phyloP scores from a whole-genome alignment of 2,113 vertebrate species.

The Spea bombifrons region DNA sequence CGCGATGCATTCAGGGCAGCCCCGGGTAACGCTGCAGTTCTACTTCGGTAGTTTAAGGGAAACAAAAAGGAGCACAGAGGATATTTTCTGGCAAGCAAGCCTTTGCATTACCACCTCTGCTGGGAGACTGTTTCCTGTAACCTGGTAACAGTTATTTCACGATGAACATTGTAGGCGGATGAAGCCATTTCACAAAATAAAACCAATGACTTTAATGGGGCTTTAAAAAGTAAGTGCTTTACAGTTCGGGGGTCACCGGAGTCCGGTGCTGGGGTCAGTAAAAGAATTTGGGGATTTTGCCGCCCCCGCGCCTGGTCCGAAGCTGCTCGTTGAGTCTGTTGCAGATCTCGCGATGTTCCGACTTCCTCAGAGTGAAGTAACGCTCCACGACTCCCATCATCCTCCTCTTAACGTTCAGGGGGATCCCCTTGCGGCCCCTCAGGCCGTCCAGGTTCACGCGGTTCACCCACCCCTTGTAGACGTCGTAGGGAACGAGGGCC shows the following conservation, averaged over 20 bases:
- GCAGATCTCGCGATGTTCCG: constrained; percentile 32
- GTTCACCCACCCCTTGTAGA: constrained; percentile 42
- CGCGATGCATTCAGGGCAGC: too few species aligned
- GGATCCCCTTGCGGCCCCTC: constrained; percentile 27
- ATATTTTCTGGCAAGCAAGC: too few species aligned
- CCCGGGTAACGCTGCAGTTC: too few species aligned
- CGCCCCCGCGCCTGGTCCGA: constrained; percentile 25
- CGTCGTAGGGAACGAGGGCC: constrained; percentile 31
- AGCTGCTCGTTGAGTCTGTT: constrained; percentile 40
- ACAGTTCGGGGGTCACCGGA: not conserved
- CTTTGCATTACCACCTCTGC: too few species aligned
- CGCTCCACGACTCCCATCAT: constrained; percentile 33
- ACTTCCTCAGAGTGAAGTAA: constrained; percentile 26
- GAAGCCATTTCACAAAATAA: too few species aligned
- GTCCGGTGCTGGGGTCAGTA: not conserved
- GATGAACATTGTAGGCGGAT: too few species aligned
- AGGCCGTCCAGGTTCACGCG: constrained; percentile 35
- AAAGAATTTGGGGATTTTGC: constrained; percentile 17
- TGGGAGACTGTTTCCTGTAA: too few species aligned
- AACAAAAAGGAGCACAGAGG: too few species aligned
- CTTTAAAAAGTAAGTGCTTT: too few species aligned
- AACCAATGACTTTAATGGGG: too few species aligned
- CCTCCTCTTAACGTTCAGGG: constrained; percentile 30
- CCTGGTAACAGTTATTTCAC: too few species aligned
- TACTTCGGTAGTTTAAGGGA: too few species aligned